Evolutionary conservation across 2,113 vertebrate species (phyloP).

Genomic region (Callaeas wilsoni): DNA sequence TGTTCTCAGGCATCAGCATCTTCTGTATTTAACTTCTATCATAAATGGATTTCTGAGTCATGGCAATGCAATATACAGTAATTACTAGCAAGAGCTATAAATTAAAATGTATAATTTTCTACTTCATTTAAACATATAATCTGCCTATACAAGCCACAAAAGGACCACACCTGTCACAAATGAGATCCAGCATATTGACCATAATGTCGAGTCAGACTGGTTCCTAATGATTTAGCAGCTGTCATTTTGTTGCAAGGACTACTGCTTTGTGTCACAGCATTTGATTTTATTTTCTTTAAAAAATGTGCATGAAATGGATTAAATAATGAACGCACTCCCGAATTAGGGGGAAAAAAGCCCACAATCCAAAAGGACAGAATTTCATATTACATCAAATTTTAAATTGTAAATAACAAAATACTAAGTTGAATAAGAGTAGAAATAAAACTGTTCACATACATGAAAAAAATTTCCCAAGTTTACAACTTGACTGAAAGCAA

Average conservation of each 20-base stretch:
- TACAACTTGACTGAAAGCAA: not conserved
- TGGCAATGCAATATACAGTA: not conserved
- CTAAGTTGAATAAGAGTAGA: not conserved
- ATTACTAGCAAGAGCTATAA: not conserved
- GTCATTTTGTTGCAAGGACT: not conserved
- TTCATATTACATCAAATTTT: not conserved
- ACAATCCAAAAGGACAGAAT: not conserved
- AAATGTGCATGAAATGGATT: not conserved
- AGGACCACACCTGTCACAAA: not conserved
- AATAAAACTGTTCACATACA: not conserved
- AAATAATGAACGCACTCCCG: not conserved
- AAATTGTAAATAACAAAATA: not conserved
- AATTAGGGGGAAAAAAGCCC: not conserved
- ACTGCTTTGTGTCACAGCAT: not conserved
- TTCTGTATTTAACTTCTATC: not conserved
- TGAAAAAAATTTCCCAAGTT: not conserved
- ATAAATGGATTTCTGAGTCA: not conserved
- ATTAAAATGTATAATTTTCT: not conserved
- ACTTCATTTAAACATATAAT: not conserved
- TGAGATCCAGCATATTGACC: not conserved
- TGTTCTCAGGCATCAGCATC: not conserved
- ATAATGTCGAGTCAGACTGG: not conserved
- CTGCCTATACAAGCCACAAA: not conserved
- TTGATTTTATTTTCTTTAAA: not conserved
- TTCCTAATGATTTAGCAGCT: not conserved